Evolutionary conservation across 2,113 vertebrate genomes (phyloP).

Genomic region (Xiphophorus maculatus): DNA sequence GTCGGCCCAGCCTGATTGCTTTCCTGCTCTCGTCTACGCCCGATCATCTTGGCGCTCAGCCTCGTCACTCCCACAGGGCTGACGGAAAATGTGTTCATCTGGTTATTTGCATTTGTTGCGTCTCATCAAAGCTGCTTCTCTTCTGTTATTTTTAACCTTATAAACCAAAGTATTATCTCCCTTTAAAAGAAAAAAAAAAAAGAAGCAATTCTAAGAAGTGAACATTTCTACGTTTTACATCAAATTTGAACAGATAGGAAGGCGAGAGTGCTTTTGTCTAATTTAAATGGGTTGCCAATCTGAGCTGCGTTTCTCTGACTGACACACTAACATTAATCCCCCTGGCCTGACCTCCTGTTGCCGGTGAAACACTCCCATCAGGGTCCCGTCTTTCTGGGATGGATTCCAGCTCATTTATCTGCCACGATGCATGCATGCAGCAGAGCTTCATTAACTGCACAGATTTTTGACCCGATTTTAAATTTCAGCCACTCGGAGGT

Average conservation of each 20-base stretch:
- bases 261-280: background rate
- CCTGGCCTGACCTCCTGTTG: constrained; percentile 23
- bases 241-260: background rate
- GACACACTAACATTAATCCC: constrained; percentile 42
- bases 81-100: constrained; percentile 35
- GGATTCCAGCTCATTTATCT: constrained; percentile 31
- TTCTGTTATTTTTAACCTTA: background rate
- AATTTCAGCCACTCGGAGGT: constrained; percentile 13
- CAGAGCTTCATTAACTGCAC: constrained; percentile 35
- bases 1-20: constrained; percentile 44
- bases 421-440: constrained; percentile 2
- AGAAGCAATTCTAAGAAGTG: background rate
- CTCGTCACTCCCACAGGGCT: constrained; percentile 28
- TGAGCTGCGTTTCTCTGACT: constrained; percentile 28
- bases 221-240: background rate
- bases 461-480: constrained; percentile 38
- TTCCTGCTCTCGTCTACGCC: constrained; percentile 43
- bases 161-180: background rate
- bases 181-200: background rate
- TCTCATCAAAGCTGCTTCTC: background rate
- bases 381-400: constrained; percentile 5
- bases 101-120: constrained; percentile 21
- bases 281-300: constrained; percentile 28
- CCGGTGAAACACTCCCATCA: constrained; percentile 29
- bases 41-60: constrained; percentile 33